Evolutionary conservation across 2,113 vertebrate genomes (phyloP), one percentile per base, ranked within the genome.

Genomic region (Dipodomys merriami): DNA sequence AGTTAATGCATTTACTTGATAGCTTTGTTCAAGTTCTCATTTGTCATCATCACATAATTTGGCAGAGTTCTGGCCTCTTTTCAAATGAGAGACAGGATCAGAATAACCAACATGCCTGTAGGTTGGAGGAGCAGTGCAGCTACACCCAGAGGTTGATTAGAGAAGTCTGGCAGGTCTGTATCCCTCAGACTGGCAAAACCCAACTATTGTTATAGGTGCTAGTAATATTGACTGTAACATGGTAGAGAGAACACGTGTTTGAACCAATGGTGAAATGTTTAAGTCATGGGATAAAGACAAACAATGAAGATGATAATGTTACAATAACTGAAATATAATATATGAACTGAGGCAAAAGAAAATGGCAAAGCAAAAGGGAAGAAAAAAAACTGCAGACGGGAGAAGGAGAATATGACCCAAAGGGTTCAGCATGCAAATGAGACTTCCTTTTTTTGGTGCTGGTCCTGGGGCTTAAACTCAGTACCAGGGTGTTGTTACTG

Each of bases 31-130:
- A 80, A 76, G 76, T 73, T 83, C 83, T 64, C 90, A 92, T 95
- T 96, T 95, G 93, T 97, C 95, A 95, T 93, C 86, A 89, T 94
- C 90, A 86, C 73, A 81, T 88, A 92, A 94, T 93, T 96, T 95
- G 96, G 93, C 94, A 96, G 91, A 78, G 69, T 92, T 93, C 90
- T 96, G 90, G 85, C 76, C 80, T 95, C 83, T 81, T 25, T 91
- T 46, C 83, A 93, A 97, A 90, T 68, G 85, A 94, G 67, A 90
- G 91, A 64, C 74, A 85, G 84, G 68, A 91, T 89, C 74, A 22
- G 87, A 91, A 93, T 83, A 93, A 86, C 46, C 73, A 87, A 65
- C 77, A 33, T n/a, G 72, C 64, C 72, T 86, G 76, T 18, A 68
- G 91, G 92, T 92, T 83, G 22, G 35, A 30, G 11, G 53, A 80